Conservation (phyloP, 1,140 invertebrate species). For the Drosophila hydei region DNA sequence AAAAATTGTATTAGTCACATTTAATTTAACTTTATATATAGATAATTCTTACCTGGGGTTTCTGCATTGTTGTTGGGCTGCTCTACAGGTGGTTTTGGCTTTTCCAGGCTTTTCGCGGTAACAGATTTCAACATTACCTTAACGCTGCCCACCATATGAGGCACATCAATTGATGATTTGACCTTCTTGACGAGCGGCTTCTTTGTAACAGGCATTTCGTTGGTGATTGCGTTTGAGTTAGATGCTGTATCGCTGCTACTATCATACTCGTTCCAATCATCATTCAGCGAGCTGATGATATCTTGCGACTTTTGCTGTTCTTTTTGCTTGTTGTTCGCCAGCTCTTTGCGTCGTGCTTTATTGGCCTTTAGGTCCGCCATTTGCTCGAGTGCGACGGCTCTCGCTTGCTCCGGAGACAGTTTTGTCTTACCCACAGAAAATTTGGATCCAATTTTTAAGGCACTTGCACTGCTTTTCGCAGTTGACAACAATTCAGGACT, state of each 20-base stretch:
- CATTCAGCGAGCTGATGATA: conserved; percentile 59
- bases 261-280: conserved; percentile 81
- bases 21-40: neutral
- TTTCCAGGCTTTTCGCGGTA: conserved; percentile 18
- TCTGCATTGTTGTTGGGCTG: conserved; percentile 15
- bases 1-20: neutral
- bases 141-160: conserved; percentile 19
- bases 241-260: conserved; percentile 41
- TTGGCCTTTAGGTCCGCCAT: conserved; percentile 59
- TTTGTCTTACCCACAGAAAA: conserved; percentile 36
- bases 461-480: conserved; percentile 2
- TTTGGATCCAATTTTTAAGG: conserved; percentile 10
- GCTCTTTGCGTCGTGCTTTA: conserved; percentile 62
- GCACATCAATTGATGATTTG: conserved; percentile 16
- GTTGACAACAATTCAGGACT: conserved; percentile 26
- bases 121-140: conserved; percentile 50
- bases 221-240: conserved; percentile 14
- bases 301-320: conserved; percentile 40
- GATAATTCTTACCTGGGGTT: conserved; percentile 28
- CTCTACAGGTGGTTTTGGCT: conserved; percentile 11
- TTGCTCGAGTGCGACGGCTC: conserved; percentile 73
- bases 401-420: conserved; percentile 68
- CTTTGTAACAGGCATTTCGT: conserved; percentile 23
- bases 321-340: conserved; percentile 8
- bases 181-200: conserved; percentile 7